Evolutionary conservation across 2,888 invertebrate genomes (phyloP).

Genomic region (Eupithecia insigniata): DNA sequence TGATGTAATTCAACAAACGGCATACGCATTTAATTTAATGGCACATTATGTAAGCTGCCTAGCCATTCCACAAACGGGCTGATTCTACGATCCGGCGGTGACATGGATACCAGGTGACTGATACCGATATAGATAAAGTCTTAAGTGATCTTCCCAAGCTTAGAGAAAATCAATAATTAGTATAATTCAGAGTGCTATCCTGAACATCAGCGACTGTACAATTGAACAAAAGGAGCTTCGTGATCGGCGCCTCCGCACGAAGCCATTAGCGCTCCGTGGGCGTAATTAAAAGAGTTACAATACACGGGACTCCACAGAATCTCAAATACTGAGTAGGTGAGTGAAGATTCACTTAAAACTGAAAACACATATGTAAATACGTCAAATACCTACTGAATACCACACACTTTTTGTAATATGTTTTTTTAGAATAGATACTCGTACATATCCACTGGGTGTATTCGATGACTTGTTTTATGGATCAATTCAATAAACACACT

Average conservation of each 20-base stretch:
- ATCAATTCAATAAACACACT: too few species aligned
- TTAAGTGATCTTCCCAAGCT: not conserved
- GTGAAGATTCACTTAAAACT: constrained; percentile 2
- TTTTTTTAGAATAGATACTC: too few species aligned
- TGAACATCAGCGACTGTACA: constrained; percentile 64
- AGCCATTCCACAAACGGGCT: too few species aligned
- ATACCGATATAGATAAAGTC: not conserved
- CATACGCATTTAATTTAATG: too few species aligned
- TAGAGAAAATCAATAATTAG: constrained; percentile 29
- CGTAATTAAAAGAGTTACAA: constrained; percentile 83
- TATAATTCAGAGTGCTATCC: constrained; percentile 47
- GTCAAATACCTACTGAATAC: not conserved
- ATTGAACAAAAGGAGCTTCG: constrained; percentile 68
- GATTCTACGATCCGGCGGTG: not conserved
- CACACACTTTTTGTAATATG: not conserved
- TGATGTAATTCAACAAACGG: too few species aligned
- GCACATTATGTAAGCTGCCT: too few species aligned
- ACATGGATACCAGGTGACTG: not conserved
- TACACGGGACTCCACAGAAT: constrained; percentile 56
- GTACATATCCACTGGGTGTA: too few species aligned
- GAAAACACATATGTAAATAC: too few species aligned
- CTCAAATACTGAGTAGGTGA: not conserved
- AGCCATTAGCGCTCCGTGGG: constrained; percentile 78
- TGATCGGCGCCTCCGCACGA: constrained; percentile 70
- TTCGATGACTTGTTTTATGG: too few species aligned